Conservation (phyloP, 2,797 vertebrate species). For the Pantherophis alleghaniensis region DNA sequence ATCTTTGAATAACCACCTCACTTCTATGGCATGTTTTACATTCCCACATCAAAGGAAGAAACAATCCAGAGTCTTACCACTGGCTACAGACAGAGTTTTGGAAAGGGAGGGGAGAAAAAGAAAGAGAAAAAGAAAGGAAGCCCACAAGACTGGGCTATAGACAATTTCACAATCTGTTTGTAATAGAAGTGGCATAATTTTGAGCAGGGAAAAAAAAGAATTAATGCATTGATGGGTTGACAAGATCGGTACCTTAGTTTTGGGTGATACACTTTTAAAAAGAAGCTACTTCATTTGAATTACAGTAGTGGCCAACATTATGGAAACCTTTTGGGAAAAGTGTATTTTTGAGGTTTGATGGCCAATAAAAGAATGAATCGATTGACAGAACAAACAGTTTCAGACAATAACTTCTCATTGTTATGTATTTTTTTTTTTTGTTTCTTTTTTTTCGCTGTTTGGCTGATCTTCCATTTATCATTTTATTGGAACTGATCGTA, state of each 20-base stretch:
- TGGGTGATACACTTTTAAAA: neutral
- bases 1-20: slow-evolving; percentile 66
- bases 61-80: slow-evolving; percentile 31
- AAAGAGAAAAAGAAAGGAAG: neutral
- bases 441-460: neutral
- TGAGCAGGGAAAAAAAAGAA: neutral
- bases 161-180: neutral
- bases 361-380: neutral
- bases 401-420: neutral
- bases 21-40: slow-evolving; percentile 64
- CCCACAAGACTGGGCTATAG: neutral
- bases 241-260: neutral
- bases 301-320: too few relatives aligned
- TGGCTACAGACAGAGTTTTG: neutral
- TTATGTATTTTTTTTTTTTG: neutral
- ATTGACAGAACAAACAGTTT: neutral
- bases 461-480: neutral
- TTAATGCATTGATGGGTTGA: neutral
- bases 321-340: too few relatives aligned
- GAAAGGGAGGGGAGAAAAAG: neutral
- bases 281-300: neutral
- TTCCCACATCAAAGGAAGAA: slow-evolving; percentile 47
- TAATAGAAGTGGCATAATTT: neutral
- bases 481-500: slow-evolving; percentile 43
- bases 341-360: too few relatives aligned